These are phyloP conservation scores for Megaceryle alcyon DNA, from an alignment of 2,797 vertebrate genomes.

Conservation along the genomic window DNA sequence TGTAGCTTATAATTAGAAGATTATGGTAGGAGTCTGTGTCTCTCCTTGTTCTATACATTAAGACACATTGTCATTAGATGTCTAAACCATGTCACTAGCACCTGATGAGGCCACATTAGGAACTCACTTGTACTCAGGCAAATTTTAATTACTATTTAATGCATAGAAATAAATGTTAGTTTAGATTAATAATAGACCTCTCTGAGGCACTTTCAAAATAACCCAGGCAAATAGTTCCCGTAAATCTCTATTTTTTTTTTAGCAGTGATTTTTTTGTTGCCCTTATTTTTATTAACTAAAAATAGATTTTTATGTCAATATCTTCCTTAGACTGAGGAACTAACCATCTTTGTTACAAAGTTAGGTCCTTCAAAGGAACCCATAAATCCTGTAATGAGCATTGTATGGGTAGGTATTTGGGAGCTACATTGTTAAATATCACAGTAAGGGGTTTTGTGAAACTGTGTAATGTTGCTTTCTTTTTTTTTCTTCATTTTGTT, in stretches of 20 bases:
- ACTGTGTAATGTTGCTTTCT: background rate
- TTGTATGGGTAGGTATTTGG: background rate
- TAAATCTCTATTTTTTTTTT: background rate
- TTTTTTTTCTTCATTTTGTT: background rate
- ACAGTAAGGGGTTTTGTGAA: background rate
- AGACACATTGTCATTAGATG: background rate
- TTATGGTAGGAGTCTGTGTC: rapidly evolving
- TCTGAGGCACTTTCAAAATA: background rate
- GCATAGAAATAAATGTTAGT: background rate
- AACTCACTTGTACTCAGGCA: background rate
- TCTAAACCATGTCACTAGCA: background rate
- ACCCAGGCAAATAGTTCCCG: background rate
- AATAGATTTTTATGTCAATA: background rate
- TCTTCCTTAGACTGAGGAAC: background rate
- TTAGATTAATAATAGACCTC: background rate
- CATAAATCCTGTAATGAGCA: background rate
- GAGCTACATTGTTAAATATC: background rate
- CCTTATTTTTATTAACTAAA: background rate
- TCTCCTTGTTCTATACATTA: background rate
- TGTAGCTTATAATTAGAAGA: background rate
- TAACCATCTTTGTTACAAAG: background rate
- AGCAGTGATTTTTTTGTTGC: background rate
- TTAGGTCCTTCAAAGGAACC: background rate
- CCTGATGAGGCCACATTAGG: background rate
- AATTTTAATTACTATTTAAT: background rate